These are phyloP conservation scores for Netelia melanura DNA, from an alignment of 2,888 invertebrate genomes.

Conservation along the genomic window DNA sequence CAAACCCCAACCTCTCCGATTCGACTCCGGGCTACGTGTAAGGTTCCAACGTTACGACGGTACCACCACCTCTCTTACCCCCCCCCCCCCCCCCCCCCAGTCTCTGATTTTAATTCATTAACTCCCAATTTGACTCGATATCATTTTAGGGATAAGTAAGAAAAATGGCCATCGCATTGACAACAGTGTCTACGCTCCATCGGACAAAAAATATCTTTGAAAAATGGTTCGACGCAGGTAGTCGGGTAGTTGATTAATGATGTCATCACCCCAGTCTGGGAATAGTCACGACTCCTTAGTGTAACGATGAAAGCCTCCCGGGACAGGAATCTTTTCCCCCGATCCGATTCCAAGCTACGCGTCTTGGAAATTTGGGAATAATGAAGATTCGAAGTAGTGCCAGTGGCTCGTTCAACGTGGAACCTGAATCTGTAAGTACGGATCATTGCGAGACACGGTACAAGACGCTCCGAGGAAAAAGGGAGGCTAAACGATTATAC, in stretches of 20 bases:
- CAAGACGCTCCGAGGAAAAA: constrained; percentile 28
- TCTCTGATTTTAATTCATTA: no score
- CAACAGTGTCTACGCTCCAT: not conserved
- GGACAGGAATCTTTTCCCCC: not conserved
- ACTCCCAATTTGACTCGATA: no score
- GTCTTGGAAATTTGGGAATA: constrained; percentile 28
- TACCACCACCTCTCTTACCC: no score
- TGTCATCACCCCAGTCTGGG: not conserved
- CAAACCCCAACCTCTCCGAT: no score
- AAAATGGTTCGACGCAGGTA: not conserved
- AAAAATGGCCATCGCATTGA: not conserved
- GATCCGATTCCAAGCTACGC: constrained; percentile 21
- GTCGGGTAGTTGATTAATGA: not conserved
- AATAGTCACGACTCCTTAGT: not conserved
- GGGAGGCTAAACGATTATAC: constrained; percentile 54
- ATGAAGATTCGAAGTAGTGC: constrained; percentile 20
- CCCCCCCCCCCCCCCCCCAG: no score
- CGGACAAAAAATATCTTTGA: not conserved
- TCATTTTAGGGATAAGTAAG: not conserved
- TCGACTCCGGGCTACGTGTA: no score
- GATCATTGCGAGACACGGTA: constrained; percentile 34
- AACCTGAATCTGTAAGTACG: constrained; percentile 38
- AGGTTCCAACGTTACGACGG: no score
- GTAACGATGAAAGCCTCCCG: not conserved
- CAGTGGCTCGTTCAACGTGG: constrained; percentile 15